Percentiles rank a stretch among this genome's conserved stretches.
Conservation (phyloP, 1,140 invertebrate genomes). For the Procambarus clarkii region DNA sequence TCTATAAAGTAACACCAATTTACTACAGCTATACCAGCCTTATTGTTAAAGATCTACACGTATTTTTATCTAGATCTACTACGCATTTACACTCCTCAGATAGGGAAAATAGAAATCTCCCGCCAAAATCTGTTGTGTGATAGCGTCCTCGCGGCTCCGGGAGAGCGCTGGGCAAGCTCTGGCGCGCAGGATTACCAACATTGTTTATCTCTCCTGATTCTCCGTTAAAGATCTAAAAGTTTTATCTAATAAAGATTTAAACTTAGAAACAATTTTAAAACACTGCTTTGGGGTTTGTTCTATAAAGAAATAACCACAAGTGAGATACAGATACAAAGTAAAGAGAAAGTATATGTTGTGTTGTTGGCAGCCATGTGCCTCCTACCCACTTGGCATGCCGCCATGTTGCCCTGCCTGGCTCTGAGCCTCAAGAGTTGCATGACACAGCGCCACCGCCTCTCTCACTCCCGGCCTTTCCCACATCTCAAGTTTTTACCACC, state of each 20-base stretch:
- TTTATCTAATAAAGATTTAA: not conserved
- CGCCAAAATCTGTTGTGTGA: constrained; percentile 6
- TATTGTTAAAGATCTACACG: not conserved
- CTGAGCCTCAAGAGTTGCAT: not conserved
- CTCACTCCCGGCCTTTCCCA: not conserved
- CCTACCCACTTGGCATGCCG: constrained; percentile 5
- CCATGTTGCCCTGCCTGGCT: not conserved
- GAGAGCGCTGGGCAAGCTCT: not conserved
- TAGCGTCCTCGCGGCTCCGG: not conserved
- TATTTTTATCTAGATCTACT: no score
- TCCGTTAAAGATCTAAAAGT: not conserved
- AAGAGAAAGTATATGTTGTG: not conserved
- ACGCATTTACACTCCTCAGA: no score
- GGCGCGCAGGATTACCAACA: not conserved
- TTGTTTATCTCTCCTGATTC: not conserved
- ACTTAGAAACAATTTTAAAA: not conserved
- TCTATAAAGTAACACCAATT: no score
- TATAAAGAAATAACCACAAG: no score
- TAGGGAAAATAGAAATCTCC: not conserved
- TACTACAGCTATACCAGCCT: no score
- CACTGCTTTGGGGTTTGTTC: no score
- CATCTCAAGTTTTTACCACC: not conserved
- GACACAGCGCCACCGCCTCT: not conserved
- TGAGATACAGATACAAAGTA: no score
- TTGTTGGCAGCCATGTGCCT: not conserved